Evolutionary conservation across 2,888 invertebrate genomes (phyloP).

Genomic region (Autographa gamma): DNA sequence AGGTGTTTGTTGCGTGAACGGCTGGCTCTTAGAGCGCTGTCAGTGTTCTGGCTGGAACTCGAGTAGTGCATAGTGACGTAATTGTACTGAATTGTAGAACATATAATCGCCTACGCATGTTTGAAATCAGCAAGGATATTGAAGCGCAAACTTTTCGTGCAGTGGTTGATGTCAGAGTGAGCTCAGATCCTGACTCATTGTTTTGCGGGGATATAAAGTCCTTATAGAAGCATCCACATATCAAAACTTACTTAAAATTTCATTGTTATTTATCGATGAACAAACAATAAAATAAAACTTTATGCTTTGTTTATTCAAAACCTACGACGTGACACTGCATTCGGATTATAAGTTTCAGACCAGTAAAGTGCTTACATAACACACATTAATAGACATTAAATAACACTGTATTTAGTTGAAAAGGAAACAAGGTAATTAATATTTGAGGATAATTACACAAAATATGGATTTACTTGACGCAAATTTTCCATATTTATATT

Average conservation of each 20-base stretch:
- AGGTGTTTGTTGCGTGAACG: slow-evolving; percentile 69
- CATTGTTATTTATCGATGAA: slow-evolving; percentile 33
- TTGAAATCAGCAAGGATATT: slow-evolving; percentile 59
- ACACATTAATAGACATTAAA: slow-evolving; percentile 11
- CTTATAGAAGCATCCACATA: slow-evolving; percentile 51
- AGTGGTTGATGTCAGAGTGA: slow-evolving; percentile 73
- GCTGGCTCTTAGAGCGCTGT: slow-evolving; percentile 43
- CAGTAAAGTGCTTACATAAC: slow-evolving; percentile 20
- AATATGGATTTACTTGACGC: slow-evolving; percentile 36
- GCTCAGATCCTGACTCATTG: slow-evolving; percentile 71
- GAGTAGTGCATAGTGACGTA: slow-evolving; percentile 49
- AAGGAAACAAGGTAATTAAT: slow-evolving; percentile 37
- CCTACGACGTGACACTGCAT: background rate
- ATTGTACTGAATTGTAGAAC: slow-evolving; percentile 60
- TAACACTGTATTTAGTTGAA: slow-evolving; percentile 14
- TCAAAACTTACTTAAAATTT: slow-evolving; percentile 38
- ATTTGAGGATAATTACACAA: slow-evolving; percentile 35
- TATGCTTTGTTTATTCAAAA: slow-evolving; percentile 16
- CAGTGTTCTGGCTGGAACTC: slow-evolving; percentile 38
- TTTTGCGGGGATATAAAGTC: slow-evolving; percentile 39
- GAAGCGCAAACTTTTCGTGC: slow-evolving; percentile 62
- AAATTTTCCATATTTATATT: slow-evolving; percentile 28
- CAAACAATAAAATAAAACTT: slow-evolving; percentile 28
- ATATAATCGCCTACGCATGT: slow-evolving; percentile 64
- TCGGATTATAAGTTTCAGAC: background rate